Evolutionary conservation across 35 echinoderm and acorn worm species (phyloP).

Genomic region (Heliocidaris erythrogramma): DNA sequence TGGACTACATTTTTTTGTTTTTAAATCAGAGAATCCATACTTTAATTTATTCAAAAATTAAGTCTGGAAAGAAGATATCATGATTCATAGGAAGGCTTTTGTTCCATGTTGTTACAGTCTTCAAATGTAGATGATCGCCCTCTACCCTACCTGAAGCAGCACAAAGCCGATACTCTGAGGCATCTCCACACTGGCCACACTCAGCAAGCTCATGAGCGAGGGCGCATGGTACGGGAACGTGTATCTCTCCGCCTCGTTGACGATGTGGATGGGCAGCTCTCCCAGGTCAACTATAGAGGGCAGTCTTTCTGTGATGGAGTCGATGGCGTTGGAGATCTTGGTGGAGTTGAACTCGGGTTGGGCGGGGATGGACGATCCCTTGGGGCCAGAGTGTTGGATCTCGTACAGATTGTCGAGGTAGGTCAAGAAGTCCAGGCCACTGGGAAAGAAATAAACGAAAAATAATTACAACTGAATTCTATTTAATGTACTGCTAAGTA

Average conservation of each 20-base stretch:
- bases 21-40: no score
- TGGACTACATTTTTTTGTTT: no score
- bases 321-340: conserved; percentile 76
- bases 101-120: no score
- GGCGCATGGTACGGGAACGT: conserved; percentile 97
- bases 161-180: conserved; percentile 95
- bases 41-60: no score
- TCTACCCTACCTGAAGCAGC: conserved; percentile 71
- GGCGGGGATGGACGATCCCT: neutral
- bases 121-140: no score
- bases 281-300: conserved; percentile 80
- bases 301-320: conserved; percentile 72
- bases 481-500: neutral
- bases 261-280: conserved; percentile 81
- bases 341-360: conserved; percentile 66
- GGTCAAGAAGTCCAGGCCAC: conserved; percentile 78
- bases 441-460: conserved; percentile 30
- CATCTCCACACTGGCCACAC: conserved; percentile 80
- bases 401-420: conserved; percentile 90
- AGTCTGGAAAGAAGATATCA: no score
- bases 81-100: no score
- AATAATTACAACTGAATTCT: neutral
- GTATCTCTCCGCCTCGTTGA: conserved; percentile 87
- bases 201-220: conserved; percentile 89
- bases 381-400: conserved; percentile 75